A percentile compares a stretch with the other conserved stretches of the same genome.
These are phyloP conservation scores for Poecilobothrus nobilitatus DNA, from an alignment of 2,888 invertebrate genomes.

Conservation along the genomic window DNA sequence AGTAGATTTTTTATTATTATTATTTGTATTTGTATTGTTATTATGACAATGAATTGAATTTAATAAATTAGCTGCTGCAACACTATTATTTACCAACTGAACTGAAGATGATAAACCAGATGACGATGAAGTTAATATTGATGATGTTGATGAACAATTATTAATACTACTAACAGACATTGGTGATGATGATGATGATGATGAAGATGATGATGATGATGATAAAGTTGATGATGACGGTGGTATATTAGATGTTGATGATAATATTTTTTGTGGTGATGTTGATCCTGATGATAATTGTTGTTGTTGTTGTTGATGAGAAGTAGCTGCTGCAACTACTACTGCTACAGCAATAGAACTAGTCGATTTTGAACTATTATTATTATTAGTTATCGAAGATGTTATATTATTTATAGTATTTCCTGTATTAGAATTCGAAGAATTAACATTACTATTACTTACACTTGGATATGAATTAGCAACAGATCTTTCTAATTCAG, in stretches of 20 bases:
- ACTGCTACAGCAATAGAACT: constrained; percentile 15
- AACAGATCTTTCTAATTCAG: constrained; percentile 26
- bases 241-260: constrained; percentile 16
- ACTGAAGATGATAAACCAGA: constrained; percentile 12
- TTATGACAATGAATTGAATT: neutral
- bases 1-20: neutral
- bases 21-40: too few relatives aligned
- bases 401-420: constrained; percentile 16
- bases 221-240: constrained; percentile 19
- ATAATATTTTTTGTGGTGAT: constrained; percentile 16
- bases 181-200: constrained; percentile 20
- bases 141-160: constrained; percentile 10
- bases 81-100: neutral
- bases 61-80: neutral
- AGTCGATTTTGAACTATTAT: constrained; percentile 21
- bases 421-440: constrained; percentile 19
- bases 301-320: neutral
- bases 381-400: constrained; percentile 16
- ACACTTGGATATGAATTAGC: constrained; percentile 17
- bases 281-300: constrained; percentile 7
- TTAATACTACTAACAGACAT: constrained; percentile 21
- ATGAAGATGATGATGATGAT: constrained; percentile 19
- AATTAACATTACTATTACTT: constrained; percentile 1
- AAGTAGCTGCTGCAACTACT: neutral
- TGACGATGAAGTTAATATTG: constrained; percentile 18